These are phyloP conservation scores for Herpailurus yagouaroundi DNA, from an alignment of 2,113 vertebrate genomes.

Conservation along the genomic window DNA sequence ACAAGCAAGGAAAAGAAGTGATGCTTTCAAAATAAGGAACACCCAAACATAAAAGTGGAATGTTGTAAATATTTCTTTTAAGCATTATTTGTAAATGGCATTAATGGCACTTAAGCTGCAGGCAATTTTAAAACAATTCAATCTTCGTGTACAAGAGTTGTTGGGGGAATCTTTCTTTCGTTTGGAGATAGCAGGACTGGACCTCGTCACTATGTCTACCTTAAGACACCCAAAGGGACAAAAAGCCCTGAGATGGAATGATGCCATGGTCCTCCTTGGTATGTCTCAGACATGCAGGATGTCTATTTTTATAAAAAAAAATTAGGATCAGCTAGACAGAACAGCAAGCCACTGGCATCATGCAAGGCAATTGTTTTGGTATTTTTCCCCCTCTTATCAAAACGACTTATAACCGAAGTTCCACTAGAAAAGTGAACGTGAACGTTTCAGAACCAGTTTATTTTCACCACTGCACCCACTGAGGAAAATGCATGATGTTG, in stretches of 20 bases:
- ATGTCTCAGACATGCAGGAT: slow-evolving; percentile 69
- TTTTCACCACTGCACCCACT: slow-evolving; percentile 70
- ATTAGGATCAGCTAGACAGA: slow-evolving; percentile 78
- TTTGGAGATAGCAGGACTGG: slow-evolving; percentile 69
- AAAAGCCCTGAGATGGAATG: slow-evolving; percentile 86
- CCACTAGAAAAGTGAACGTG: slow-evolving; percentile 80
- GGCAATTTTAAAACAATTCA: slow-evolving; percentile 86
- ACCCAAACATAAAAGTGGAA: slow-evolving; percentile 58
- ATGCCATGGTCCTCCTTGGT: slow-evolving; percentile 78
- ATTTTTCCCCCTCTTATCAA: slow-evolving; percentile 76
- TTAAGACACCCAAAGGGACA: slow-evolving; percentile 80
- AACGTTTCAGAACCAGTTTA: slow-evolving; percentile 73
- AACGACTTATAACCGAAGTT: slow-evolving; percentile 76
- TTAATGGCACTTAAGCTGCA: slow-evolving; percentile 91
- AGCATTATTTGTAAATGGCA: slow-evolving; percentile 80
- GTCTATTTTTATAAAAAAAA: slow-evolving; percentile 78
- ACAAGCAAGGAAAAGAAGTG: slow-evolving; percentile 57
- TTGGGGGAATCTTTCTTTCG: slow-evolving; percentile 44
- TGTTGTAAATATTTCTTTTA: slow-evolving; percentile 79
- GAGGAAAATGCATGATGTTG: slow-evolving; percentile 69
- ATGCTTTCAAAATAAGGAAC: slow-evolving; percentile 54
- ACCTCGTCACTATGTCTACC: slow-evolving; percentile 69
- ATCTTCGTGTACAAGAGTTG: slow-evolving; percentile 61
- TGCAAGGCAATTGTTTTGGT: slow-evolving; percentile 84
- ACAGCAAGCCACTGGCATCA: slow-evolving; percentile 84